Evolutionary conservation across 2,113 vertebrate genomes (phyloP), one percentile per base, ranked within the genome.

Genomic region (Ursus arctos): DNA sequence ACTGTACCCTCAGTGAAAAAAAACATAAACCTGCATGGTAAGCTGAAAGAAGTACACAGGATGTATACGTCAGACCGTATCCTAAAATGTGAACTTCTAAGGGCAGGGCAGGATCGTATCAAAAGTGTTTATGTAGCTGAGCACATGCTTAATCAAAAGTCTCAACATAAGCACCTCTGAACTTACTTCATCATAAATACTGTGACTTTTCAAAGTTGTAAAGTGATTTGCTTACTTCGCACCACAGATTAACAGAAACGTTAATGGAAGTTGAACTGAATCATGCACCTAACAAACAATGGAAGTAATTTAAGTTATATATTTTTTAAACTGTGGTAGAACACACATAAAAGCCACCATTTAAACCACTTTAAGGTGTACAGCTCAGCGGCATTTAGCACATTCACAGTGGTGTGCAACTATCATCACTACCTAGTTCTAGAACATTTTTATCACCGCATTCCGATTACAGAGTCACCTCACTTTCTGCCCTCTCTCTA

Each of bases 61-160:
- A 85, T 36, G 7, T 61, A 4, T 57, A 93, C 77, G 92, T 83
- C 53, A 96, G 47, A 59, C 0, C 65, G 13, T 86, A 67, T 59
- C 40, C 86, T 77, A 93, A 94, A 97, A 86, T 10, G 7, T 12
- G 91, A 79, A n/a, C 26, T 47, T 69, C 31, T 49, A 95, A 94
- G 76, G 19, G 26, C 8, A 93, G 33, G 33, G 26, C 31, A 92
- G 43, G 43, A 83, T 33, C 3, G 26, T 53, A 88, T n/a, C 16
- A 49, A 82, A 88, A 71, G 31, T 47, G 22, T 95, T 96, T 82
- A 65, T 87, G 89, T 8, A 91, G 7, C 55, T n/a, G 14, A 94
- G 16, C 69, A 79, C 12, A 26, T 28, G 11, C 80, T 94, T 94
- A 93, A 85, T 15, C 24, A 79, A 91, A 94, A 88, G 36, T 33